These are phyloP conservation scores for Malthinus seriepunctatus DNA, from an alignment of 2,888 invertebrate genomes.

Conservation along the genomic window DNA sequence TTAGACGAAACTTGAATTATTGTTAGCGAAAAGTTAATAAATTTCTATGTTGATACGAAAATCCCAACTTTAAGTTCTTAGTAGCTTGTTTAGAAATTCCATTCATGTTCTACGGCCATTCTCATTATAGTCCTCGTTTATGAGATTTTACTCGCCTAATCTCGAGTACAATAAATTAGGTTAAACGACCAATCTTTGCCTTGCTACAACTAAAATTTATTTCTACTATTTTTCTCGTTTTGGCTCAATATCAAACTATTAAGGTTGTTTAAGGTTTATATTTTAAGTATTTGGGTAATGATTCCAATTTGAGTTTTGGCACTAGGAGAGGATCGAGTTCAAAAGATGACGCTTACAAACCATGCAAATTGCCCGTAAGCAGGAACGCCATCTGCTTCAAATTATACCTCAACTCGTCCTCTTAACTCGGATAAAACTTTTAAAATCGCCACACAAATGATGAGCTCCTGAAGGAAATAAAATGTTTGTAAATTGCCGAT, in stretches of 20 bases:
- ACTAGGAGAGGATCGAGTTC: slow-evolving; percentile 11
- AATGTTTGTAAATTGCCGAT: background rate
- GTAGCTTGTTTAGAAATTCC: slow-evolving; percentile 26
- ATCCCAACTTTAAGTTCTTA: slow-evolving; percentile 12
- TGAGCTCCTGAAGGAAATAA: slow-evolving; percentile 2
- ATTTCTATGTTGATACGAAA: background rate
- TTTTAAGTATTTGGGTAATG: slow-evolving; percentile 13
- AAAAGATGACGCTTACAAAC: slow-evolving; percentile 41
- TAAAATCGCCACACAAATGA: slow-evolving; percentile 13
- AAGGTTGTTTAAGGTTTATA: background rate
- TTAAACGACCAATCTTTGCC: slow-evolving; percentile 10
- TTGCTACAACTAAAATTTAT: background rate
- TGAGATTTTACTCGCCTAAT: slow-evolving; percentile 18
- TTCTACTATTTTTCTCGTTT: no score
- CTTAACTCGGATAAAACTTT: slow-evolving; percentile 4
- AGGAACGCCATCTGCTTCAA: slow-evolving; percentile 40
- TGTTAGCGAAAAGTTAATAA: slow-evolving; percentile 5
- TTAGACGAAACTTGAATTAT: no score
- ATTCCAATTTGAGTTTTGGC: slow-evolving; percentile 15
- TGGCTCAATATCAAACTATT: no score
- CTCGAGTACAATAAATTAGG: slow-evolving; percentile 21
- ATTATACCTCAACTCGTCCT: slow-evolving; percentile 37
- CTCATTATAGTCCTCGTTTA: slow-evolving; percentile 23
- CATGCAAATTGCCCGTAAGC: slow-evolving; percentile 42
- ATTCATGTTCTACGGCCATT: slow-evolving; percentile 26